Evolutionary conservation across 2,888 invertebrate species (phyloP), one percentile per base, ranked within the genome.

Genomic region (Latheticus oryzae): DNA sequence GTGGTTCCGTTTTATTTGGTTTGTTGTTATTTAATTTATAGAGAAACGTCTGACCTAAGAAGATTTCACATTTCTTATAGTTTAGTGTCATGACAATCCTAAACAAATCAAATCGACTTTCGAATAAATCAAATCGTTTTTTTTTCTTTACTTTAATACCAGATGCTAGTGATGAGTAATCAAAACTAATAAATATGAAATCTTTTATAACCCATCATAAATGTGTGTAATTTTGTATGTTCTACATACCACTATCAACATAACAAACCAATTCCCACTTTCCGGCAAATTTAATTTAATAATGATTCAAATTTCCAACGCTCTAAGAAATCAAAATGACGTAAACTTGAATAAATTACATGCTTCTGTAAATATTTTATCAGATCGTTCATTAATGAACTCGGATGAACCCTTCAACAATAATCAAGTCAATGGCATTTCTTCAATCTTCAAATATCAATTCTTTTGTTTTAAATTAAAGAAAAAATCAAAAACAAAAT

Each of bases 311-410:
- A n/a, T n/a, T n/a, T n/a, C n/a, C n/a, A n/a, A n/a, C n/a, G n/a
- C n/a, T n/a, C n/a, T n/a, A n/a, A n/a, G n/a, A 35, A 48, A 48
- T 48, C 17, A 8, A 13, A 47, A 24, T 38, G 50, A 50, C 50
- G 50, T 23, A 38, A 24, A 28, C 50, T n/a, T 19, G 52, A 52
- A 52, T 52, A 52, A 52, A 52, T 52, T 52, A 52, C 52, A 52
- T 32, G 52, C 12, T 40, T 30, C 23, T 42, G 52, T 52, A 52
- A 52, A 52, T 52, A 52, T 52, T 52, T 52, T 52, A 52, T 52
- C 52, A 52, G 52, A 52, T 52, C 52, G 40, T 42, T 32, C 23
- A 16, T 32, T 19, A 19, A 19, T 42, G 52, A 52, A 52, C 52
- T 52, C 42, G 40, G 11, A 7, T 52, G 52, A 52, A 52, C 52